These are phyloP conservation scores for Leptoclinus maculatus DNA, from an alignment of 2,797 vertebrate species.

Conservation along the genomic window DNA sequence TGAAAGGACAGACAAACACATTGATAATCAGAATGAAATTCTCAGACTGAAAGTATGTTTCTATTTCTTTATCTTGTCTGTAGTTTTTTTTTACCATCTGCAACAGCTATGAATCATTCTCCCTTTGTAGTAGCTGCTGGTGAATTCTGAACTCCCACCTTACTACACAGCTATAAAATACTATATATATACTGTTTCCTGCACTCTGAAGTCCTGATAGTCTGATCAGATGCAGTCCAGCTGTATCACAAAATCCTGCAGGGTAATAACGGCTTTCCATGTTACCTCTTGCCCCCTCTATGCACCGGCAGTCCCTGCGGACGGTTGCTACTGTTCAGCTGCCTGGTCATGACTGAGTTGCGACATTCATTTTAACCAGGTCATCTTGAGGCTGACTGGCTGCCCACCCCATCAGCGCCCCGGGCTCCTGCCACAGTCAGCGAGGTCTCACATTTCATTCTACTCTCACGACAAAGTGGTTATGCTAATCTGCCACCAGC, in stretches of 20 bases:
- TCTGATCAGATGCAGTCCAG: conserved; percentile 23
- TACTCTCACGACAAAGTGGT: conserved; percentile 32
- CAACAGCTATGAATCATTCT: not conserved
- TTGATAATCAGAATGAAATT: not conserved
- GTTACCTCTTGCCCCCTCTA: conserved; percentile 30
- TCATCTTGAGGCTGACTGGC: conserved; percentile 36
- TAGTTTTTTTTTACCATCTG: conserved; percentile 7
- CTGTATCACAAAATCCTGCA: conserved; percentile 39
- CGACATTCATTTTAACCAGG: conserved; percentile 68
- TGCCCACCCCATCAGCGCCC: conserved; percentile 1
- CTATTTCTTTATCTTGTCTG: not conserved
- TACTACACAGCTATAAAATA: not conserved
- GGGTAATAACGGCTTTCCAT: conserved; percentile 40
- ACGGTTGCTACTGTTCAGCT: conserved; percentile 34
- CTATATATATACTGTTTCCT: conserved; percentile 13
- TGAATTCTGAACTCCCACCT: conserved; percentile 11
- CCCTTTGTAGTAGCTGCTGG: not conserved
- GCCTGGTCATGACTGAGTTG: conserved; percentile 50
- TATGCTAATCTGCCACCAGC: conserved; percentile 52
- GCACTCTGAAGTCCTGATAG: conserved; percentile 29
- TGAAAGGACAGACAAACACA: not conserved
- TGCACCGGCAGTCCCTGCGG: conserved; percentile 23
- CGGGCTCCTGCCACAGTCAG: conserved; percentile 10
- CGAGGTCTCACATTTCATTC: conserved; percentile 55
- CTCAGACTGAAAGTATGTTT: not conserved